Evolutionary conservation across 2,888 invertebrate species (phyloP).

Genomic region (Rhodophaea formosa): DNA sequence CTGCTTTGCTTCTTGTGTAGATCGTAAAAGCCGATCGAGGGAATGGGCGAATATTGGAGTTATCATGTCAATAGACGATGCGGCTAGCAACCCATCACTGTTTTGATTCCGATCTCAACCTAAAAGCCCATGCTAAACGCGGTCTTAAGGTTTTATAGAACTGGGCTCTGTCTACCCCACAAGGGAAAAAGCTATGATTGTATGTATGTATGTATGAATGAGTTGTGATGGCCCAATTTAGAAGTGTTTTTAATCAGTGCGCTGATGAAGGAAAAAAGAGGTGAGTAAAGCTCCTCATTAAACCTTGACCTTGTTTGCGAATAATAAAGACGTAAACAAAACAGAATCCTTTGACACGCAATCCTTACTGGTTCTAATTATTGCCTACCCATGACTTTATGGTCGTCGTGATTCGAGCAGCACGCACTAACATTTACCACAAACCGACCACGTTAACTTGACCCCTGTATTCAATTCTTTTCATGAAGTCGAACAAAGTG

Average conservation of each 20-base stretch:
- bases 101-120: no score
- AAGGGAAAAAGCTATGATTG: no score
- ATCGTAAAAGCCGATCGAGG: no score
- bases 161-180: no score
- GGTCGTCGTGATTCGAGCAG: constrained; percentile 37
- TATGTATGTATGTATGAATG: no score
- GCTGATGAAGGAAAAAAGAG: background rate
- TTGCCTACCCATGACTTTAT: constrained; percentile 41
- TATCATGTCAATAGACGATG: no score
- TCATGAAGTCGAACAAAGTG: background rate
- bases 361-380: constrained; percentile 38
- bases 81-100: no score
- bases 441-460: constrained; percentile 34
- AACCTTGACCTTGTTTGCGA: constrained; percentile 23
- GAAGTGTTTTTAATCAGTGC: background rate
- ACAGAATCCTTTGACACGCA: constrained; percentile 32
- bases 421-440: constrained; percentile 38
- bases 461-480: constrained; percentile 26
- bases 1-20: no score
- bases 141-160: no score
- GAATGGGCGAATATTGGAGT: no score
- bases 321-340: constrained; percentile 28
- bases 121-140: no score
- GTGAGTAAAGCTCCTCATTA: background rate
- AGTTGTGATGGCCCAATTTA: no score